Evolutionary conservation across 2,888 invertebrate genomes (phyloP), one percentile per base, ranked within the genome.

Genomic region (Metallyticus violacea): DNA sequence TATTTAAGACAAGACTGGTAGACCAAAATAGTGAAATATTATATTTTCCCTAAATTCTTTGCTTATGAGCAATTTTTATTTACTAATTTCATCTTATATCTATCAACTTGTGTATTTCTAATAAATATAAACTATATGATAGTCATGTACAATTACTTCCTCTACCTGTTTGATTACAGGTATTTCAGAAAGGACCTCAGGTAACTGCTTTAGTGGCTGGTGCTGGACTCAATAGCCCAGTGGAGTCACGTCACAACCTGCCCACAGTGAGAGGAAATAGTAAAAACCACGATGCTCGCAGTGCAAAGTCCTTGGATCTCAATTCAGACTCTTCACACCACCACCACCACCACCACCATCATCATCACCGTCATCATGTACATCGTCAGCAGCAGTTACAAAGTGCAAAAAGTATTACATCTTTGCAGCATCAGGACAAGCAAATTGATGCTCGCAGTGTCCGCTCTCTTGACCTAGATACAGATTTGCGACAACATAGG

Each of bases 121-220:
- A n/a, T n/a, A n/a, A n/a, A n/a, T n/a, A n/a, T n/a, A n/a, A n/a
- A n/a, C n/a, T n/a, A n/a, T n/a, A n/a, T n/a, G n/a, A n/a, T n/a
- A n/a, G n/a, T 40, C 40, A 40, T 40, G 15, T 9, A 40, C 1
- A 9, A 9, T 7, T 1, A 1, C 9, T 3, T 9, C 1, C 22
- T 15, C 1, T 6, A 30, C 30, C 7, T 30, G 30, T 30, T 30
- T 30, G 7, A 4, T 30, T 86, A 5, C 86, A 86, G 77, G 95
- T 96, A 81, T 97, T 95, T 90, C 97, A 96, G 91, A 95, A 97
- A 89, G 97, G 96, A 0, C 96, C 96, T 40, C 96, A 96, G 90
- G 95, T 96, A 29, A 96, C 96, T 1, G 95, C 96, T 0, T 92
- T 97, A 77, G 87, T 88, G 25, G 87, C 87, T 22, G 94, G 94